phyloP scores from a whole-genome alignment of 1,140 invertebrate species.

The Neelides sp. region DNA sequence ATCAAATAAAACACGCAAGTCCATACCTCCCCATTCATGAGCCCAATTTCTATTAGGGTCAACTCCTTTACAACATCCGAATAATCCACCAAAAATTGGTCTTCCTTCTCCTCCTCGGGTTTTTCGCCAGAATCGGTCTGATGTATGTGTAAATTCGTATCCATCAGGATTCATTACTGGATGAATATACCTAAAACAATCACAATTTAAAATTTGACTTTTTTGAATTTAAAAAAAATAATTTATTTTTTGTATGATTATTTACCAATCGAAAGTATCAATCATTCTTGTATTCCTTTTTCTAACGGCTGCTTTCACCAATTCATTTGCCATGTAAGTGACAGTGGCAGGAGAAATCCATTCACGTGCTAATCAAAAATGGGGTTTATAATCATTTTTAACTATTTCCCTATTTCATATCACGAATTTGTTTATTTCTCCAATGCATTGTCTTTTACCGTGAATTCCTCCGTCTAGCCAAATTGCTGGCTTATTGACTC shows the following conservation, averaged over 20 bases:
- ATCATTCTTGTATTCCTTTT: slow-evolving; percentile 10
- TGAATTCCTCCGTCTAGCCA: slow-evolving; percentile 29
- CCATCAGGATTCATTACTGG: slow-evolving; percentile 25
- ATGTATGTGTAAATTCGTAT: slow-evolving; percentile 23
- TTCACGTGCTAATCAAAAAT: background rate
- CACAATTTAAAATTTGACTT: too few species aligned
- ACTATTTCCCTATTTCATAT: background rate
- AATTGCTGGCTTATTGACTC: slow-evolving; percentile 18
- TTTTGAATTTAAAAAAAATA: background rate
- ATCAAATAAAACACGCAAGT: slow-evolving; percentile 25
- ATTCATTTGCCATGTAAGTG: slow-evolving; percentile 28
- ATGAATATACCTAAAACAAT: slow-evolving; percentile 2
- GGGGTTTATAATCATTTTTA: slow-evolving; percentile 7
- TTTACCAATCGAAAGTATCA: slow-evolving; percentile 27
- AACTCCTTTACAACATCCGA: slow-evolving; percentile 49
- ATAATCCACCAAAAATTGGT: slow-evolving; percentile 28
- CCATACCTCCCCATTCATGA: slow-evolving; percentile 56
- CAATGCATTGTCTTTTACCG: background rate
- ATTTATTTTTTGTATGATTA: slow-evolving; percentile 8
- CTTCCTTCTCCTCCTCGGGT: slow-evolving; percentile 37
- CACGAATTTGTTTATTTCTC: background rate
- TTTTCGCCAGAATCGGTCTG: slow-evolving; percentile 58
- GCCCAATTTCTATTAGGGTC: slow-evolving; percentile 73
- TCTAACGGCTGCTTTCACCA: slow-evolving; percentile 20
- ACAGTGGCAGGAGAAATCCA: slow-evolving; percentile 28